Base-by-base conservation (phyloP, 1,140 invertebrate species). In the Stegodyphus mimosarum region DNA sequence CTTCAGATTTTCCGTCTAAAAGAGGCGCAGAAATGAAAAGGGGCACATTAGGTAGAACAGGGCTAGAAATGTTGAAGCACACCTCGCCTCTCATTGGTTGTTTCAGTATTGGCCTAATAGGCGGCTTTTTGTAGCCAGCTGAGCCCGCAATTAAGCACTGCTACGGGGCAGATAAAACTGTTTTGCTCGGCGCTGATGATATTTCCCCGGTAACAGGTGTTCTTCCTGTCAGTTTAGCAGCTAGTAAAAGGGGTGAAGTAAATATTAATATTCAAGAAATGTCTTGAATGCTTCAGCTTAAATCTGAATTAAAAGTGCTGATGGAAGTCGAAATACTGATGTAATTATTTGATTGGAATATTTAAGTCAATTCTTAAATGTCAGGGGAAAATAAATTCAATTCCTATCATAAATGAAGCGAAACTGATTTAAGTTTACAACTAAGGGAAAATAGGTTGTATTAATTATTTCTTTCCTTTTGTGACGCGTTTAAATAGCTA, bases 81-180 rank as follows among this genome's bases (percentile, higher is more conserved):
- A n/a, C 52, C 72, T 55, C 18, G 4, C 5, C 72, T 74, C 72
- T 52, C 72, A 74, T 74, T 74, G 72, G 72, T 33, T 33, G 72
- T n/a, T 7, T 6, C 70, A 11, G 48, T 72, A 72, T 72, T 72
- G 70, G 18, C 5, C 52, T 74, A 74, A 74, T 74, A 52, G 72
- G 72, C 72, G 72, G 72, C 72, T 74, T 74, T 74, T 74, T 74
- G 72, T 18, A 48, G 53, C 72, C 72, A 74, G 53, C 72, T 74
- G 72, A 74, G 72, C 72, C 72, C 72, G 55, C 72, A 74, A 74
- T 74, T 74, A 74, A 74, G 72, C 52, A 74, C 50, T 60, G 72
- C 72, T 60, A 10, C 11, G 17, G 72, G 52, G 72, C 70, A 60
- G 72, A 74, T 74, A 74, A 74, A 74, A 74, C 72, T 74, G 72